Base-by-base conservation (phyloP, 2,888 invertebrate species). In the Mechanitis mazaeus region DNA sequence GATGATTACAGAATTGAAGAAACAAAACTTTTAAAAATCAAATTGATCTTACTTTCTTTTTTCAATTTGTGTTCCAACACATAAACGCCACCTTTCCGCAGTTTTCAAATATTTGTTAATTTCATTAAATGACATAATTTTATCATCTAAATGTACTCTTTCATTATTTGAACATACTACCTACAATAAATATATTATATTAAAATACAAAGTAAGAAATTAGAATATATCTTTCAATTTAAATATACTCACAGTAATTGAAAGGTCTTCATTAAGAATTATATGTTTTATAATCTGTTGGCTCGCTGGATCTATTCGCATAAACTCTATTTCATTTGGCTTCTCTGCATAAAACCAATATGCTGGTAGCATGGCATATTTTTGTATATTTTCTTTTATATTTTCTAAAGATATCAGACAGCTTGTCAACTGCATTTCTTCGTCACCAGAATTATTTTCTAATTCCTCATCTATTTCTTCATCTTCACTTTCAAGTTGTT, bases 41-140 rank as follows among this genome's bases (percentile, higher is more conserved):
- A 42, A 9, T 42, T 42, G 6, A 42, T 42, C 46, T 57, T 59
- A 64, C 61, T 54, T 61, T 1, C 56, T 56, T 20, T 20, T 56
- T 28, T 61, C 56, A 12, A 64, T 61, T 57, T 64, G 61, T 50
- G 64, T 61, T 2, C 64, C 64, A 55, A 61, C 61, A n/a, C 64
- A 64, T 61, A 61, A 55, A 7, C 61, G 64, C 64, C 61, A 64
- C 47, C 50, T 59, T 57, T 64, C 61, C 3, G 59, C 64, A 20
- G 47, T 57, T 61, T 59, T 61, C 33, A 64, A 59, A 42, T 59
- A 64, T 31, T 59, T 42, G 7, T 38, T 28, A 38, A 61, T 28
- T 33, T 45, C 46, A 20, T 33, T 56, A 6, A 54, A 61, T 28
- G 58, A 45, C 20, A 7, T 56, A 56, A 63, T 54, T 56, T 56